Conservation (phyloP, 2,113 vertebrate species). For the Cichladusa arquata region DNA sequence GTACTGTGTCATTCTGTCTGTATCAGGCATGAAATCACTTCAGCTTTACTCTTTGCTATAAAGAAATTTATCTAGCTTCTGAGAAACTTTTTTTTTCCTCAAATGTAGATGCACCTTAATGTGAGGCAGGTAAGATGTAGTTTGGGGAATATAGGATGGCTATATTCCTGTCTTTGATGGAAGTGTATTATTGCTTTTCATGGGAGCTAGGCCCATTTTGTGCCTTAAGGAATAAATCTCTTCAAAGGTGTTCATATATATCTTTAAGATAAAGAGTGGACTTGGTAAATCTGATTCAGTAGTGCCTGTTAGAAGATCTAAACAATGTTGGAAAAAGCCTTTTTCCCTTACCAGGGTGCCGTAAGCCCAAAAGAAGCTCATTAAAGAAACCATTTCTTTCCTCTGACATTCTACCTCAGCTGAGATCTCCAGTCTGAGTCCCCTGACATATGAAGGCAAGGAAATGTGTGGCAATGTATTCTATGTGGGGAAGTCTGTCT, state of each 20-base stretch:
- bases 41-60: background rate
- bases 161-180: background rate
- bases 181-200: background rate
- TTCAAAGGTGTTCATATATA: background rate
- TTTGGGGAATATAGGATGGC: background rate
- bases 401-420: background rate
- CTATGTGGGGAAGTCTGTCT: background rate
- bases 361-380: background rate
- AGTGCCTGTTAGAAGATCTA: background rate
- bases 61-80: background rate
- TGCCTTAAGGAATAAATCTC: background rate
- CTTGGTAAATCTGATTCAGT: background rate
- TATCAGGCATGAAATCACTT: background rate
- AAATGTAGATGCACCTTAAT: background rate
- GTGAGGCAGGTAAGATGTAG: background rate
- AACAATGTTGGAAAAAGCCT: background rate
- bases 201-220: background rate
- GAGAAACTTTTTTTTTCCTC: background rate
- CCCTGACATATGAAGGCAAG: background rate
- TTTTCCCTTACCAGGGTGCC: background rate
- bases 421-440: background rate
- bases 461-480: background rate
- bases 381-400: background rate
- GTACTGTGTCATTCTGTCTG: background rate
- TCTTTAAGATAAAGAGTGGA: background rate